These are phyloP conservation scores for Osmerus eperlanus DNA, from an alignment of 2,113 vertebrate species.

Conservation along the genomic window DNA sequence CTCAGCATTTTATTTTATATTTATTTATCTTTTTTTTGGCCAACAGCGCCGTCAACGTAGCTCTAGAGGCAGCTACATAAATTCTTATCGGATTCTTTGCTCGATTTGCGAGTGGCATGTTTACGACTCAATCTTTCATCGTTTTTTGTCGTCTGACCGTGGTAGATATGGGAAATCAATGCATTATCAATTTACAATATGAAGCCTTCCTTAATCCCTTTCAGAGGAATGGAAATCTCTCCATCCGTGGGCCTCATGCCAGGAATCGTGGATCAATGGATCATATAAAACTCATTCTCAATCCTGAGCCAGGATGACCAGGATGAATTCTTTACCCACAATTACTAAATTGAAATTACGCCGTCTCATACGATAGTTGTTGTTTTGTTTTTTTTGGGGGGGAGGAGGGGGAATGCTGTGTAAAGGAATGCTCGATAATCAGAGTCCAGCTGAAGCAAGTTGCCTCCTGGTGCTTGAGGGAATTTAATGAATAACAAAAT, in stretches of 20 bases:
- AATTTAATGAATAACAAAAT: constrained; percentile 45
- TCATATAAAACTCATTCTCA: constrained; percentile 34
- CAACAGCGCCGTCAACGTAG: constrained; percentile 42
- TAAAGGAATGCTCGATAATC: no score
- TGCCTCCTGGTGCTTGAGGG: constrained; percentile 11
- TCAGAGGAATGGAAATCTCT: constrained; percentile 23
- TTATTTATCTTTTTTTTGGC: constrained; percentile 22
- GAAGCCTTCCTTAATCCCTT: constrained; percentile 20
- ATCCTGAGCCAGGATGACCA: constrained; percentile 22
- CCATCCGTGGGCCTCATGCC: constrained; percentile 17
- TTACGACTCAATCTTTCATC: constrained; percentile 32
- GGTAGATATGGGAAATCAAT: constrained; percentile 42
- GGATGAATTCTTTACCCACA: constrained; percentile 35
- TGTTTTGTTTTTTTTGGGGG: no score
- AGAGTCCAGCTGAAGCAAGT: constrained; percentile 23
- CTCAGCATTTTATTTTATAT: no score
- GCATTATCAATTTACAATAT: constrained; percentile 36
- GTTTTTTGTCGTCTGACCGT: constrained; percentile 21
- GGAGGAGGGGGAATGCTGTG: no score
- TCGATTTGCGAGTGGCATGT: constrained; percentile 29
- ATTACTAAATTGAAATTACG: constrained; percentile 24
- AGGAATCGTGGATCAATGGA: constrained; percentile 37
- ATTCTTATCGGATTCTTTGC: constrained; percentile 22
- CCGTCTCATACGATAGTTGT: not conserved
- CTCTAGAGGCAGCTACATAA: constrained; percentile 29